These are phyloP conservation scores for Holacanthella duospinosa DNA, from an alignment of 2,888 invertebrate species.

Conservation along the genomic window DNA sequence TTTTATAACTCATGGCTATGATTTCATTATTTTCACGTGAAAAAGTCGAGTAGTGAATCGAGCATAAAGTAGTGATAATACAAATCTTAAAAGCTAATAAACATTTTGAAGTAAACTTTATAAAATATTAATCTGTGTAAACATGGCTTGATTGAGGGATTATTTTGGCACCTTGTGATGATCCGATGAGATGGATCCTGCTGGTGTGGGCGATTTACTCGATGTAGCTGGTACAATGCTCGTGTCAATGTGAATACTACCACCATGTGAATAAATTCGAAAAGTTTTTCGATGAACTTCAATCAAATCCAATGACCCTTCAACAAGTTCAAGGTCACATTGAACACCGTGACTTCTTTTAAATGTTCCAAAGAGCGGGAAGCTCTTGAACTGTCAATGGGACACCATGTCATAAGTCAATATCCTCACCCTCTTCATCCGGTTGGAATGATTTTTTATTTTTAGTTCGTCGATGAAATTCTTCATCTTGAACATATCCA, in stretches of 20 bases:
- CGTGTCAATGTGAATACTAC: neutral
- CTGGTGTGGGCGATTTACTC: no score
- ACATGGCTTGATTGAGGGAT: no score
- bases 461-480: slow-evolving; percentile 2
- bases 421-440: neutral
- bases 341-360: slow-evolving; percentile 4
- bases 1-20: no score
- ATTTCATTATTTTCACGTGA: no score
- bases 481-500: neutral
- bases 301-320: slow-evolving; percentile 12
- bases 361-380: slow-evolving; percentile 6
- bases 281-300: slow-evolving; percentile 12
- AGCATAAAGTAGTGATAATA: no score
- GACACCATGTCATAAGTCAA: neutral
- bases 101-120: no score
- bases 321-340: slow-evolving; percentile 1
- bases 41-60: no score
- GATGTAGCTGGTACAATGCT: no score
- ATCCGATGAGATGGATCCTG: no score
- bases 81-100: no score
- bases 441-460: neutral
- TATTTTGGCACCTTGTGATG: no score
- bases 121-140: no score
- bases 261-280: slow-evolving; percentile 14
- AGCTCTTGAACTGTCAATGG: slow-evolving; percentile 8